phyloP scores from a whole-genome alignment of 2,113 vertebrate species.

The Prionailurus bengalensis region DNA sequence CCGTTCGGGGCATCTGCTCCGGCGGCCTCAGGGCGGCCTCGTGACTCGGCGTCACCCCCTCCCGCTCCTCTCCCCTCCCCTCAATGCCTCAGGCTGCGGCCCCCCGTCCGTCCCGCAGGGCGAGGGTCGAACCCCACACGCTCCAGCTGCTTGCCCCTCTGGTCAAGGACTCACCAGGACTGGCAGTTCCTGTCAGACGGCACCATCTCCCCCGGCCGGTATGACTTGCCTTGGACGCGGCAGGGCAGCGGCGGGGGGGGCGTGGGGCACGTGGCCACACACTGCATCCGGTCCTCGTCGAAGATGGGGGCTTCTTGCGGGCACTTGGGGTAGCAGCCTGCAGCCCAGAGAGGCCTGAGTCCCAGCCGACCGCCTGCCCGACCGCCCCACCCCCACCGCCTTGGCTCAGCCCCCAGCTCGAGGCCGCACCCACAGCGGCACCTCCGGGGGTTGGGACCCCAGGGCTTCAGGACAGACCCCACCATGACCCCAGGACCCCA shows the following conservation, averaged over 20 bases:
- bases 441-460: accelerated
- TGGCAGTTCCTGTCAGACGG: constrained; percentile 90
- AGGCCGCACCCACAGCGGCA: accelerated
- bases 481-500: neutral
- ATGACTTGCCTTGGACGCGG: constrained; percentile 87
- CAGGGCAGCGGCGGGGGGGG: constrained; percentile 75
- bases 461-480: neutral
- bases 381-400: accelerated
- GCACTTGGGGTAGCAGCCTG: constrained; percentile 97
- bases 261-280: constrained; percentile 90
- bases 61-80: neutral
- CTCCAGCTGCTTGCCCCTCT: accelerated
- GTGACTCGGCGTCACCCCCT: neutral
- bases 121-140: accelerated
- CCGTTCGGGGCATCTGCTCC: neutral
- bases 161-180: constrained; percentile 89
- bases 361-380: accelerated
- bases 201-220: constrained; percentile 84
- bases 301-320: constrained; percentile 91
- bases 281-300: constrained; percentile 94
- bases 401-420: accelerated
- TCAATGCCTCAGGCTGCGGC: neutral
- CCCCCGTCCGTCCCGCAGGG: neutral
- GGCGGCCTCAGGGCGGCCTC: accelerated
- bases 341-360: neutral